A percentile compares a stretch with the other conserved stretches of the same genome.
These are phyloP conservation scores for Drosophila burlai DNA, from an alignment of 1,140 invertebrate genomes.

Conservation along the genomic window DNA sequence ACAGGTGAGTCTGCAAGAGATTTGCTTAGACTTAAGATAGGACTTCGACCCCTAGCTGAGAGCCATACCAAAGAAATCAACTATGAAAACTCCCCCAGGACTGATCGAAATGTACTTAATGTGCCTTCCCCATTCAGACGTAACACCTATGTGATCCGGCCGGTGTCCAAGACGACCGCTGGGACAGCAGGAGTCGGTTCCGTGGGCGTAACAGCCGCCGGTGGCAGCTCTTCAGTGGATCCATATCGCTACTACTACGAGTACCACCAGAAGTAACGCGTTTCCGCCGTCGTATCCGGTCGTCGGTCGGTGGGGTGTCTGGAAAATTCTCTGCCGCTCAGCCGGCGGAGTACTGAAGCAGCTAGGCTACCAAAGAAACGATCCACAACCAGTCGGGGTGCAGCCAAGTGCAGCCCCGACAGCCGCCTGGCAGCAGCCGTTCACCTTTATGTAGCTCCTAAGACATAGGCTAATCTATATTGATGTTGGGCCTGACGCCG, in stretches of 20 bases:
- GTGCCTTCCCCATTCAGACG: conserved; percentile 85
- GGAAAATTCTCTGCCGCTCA: conserved; percentile 30
- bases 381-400: conserved; percentile 41
- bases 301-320: neutral
- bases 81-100: neutral
- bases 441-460: conserved; percentile 59
- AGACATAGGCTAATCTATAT: conserved; percentile 57
- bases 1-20: conserved; percentile 85
- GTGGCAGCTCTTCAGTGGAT: conserved; percentile 84
- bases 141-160: conserved; percentile 87
- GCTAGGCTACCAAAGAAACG: conserved; percentile 73
- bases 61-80: no score
- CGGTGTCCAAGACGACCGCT: conserved; percentile 82
- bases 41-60: neutral
- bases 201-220: conserved; percentile 64
- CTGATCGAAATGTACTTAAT: neutral
- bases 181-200: conserved; percentile 16
- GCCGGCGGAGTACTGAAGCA: conserved; percentile 43
- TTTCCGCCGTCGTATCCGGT: neutral
- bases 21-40: neutral
- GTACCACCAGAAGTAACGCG: conserved; percentile 75
- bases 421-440: conserved; percentile 39
- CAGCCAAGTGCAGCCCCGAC: conserved; percentile 18
- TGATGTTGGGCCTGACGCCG: conserved; percentile 23
- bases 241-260: conserved; percentile 87